These are phyloP conservation scores for Sphaeridia pumilis DNA, from an alignment of 2,888 invertebrate genomes.

Conservation along the genomic window DNA sequence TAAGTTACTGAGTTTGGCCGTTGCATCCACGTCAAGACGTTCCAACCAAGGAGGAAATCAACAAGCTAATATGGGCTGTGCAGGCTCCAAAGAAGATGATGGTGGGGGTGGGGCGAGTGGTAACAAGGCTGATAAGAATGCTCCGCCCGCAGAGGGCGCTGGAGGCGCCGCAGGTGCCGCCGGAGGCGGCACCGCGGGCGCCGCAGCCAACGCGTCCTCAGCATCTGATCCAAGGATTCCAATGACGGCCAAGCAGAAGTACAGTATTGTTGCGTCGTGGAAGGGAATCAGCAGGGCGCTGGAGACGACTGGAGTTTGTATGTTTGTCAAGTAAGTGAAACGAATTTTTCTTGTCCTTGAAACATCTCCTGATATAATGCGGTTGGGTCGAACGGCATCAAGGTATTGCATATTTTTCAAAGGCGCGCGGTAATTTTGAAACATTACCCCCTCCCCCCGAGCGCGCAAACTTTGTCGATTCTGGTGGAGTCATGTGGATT, in stretches of 20 bases:
- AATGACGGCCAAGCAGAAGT: conserved; percentile 73
- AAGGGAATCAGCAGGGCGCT: conserved; percentile 79
- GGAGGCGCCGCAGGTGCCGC: conserved; percentile 38
- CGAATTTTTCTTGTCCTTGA: no score
- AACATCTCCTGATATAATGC: no score
- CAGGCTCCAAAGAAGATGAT: conserved; percentile 34
- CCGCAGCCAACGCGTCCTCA: no score
- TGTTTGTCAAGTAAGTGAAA: conserved; percentile 85
- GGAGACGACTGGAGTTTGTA: conserved; percentile 76
- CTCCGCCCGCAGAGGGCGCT: no score
- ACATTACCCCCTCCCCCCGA: no score
- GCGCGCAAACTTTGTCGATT: no score
- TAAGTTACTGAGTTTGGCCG: conserved; percentile 17
- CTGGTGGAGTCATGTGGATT: no score
- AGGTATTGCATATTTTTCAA: no score
- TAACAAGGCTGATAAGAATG: conserved; percentile 16
- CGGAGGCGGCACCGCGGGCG: conserved; percentile 1
- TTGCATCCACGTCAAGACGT: conserved; percentile 5
- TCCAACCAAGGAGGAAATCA: no score
- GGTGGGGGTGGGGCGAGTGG: conserved; percentile 17
- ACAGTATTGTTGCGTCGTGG: conserved; percentile 80
- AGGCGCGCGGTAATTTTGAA: no score
- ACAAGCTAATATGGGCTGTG: conserved; percentile 36
- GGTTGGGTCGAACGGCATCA: no score
- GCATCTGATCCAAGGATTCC: conserved; percentile 60